Base-by-base conservation (phyloP, 2,113 vertebrate genomes). In the Egretta garzetta region DNA sequence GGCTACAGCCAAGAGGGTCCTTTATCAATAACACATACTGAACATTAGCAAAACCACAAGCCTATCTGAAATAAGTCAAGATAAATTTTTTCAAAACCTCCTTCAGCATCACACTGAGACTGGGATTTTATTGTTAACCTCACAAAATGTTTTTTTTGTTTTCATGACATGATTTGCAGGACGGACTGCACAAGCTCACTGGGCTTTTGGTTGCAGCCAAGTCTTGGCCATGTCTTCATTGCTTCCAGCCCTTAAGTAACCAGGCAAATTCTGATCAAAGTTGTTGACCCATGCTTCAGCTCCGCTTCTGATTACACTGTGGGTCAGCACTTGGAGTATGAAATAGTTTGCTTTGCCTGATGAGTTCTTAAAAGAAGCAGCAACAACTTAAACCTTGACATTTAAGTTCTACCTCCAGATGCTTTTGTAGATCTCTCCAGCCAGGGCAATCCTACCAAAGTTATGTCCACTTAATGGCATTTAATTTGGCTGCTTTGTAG, bases 51-150 rank as follows among this genome's bases (percentile, higher is more conserved):
- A 88, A 93, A 59, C 43, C 60, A 83, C 2, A 6, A 86, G 49
- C 21, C 50, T 88, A 18, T 59, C 64, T 64, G 60, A 96, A 96
- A 85, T 67, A 95, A 94, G 59, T 64, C 74, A 62, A 86, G 63
- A 89, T 81, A 91, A 93, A 84, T 7, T 89, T 68, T 90, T 90
- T 76, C 37, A 64, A 96, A 94, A 84, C 39, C 52, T 89, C 60
- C 30, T 91, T 90, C 75, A 93, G 43, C 52, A 85, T 81, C 60
- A 72, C 52, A 24, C 56, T 45, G 74, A 72, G 92, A 93, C 41
- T 21, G 12, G 37, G 37, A 70, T 84, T 88, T 96, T 88, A 83
- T 55, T 70, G 27, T 80, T 94, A 82, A 55, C 53, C 39, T 88
- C 66, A 94, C 64, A 80, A 94, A 93, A 80, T 14, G 5, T 12